Conservation (phyloP, 2,113 vertebrate species). For the Danionella cerebrum region DNA sequence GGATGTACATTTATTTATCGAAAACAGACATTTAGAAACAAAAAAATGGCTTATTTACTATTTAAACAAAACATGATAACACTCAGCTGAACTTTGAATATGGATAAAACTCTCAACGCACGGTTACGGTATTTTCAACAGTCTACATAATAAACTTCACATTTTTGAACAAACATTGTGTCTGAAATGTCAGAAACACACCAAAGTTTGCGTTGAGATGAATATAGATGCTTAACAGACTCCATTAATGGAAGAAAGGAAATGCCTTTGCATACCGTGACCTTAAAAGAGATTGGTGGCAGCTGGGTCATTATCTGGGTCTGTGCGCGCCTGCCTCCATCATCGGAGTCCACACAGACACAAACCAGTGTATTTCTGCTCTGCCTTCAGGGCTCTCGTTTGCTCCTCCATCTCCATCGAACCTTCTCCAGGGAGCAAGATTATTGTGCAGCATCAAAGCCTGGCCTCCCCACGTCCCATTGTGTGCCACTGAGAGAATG, state of each 20-base stretch:
- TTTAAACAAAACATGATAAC: no score
- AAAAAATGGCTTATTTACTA: no score
- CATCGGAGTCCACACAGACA: neutral
- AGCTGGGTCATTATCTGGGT: constrained; percentile 16
- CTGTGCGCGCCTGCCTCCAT: neutral
- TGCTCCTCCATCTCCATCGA: constrained; percentile 11
- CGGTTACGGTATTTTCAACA: no score
- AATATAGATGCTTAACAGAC: neutral
- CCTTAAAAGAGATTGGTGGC: constrained; percentile 11
- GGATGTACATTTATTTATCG: no score
- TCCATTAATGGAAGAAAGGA: constrained; percentile 1
- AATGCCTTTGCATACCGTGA: constrained; percentile 1
- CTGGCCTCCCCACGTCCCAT: constrained; percentile 19
- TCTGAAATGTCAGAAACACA: neutral
- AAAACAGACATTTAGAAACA: no score
- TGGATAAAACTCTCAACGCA: no score
- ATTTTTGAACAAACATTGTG: neutral
- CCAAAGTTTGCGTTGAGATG: neutral
- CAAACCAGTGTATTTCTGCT: constrained; percentile 21
- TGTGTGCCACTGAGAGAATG: constrained; percentile 27
- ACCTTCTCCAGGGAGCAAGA: constrained; percentile 24
- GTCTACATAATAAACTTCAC: no score
- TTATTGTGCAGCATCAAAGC: constrained; percentile 40
- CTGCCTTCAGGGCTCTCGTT: constrained; percentile 10
- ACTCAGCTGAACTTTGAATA: no score